Evolutionary conservation across 1,140 invertebrate genomes (phyloP).

Genomic region (Nebria ingens): DNA sequence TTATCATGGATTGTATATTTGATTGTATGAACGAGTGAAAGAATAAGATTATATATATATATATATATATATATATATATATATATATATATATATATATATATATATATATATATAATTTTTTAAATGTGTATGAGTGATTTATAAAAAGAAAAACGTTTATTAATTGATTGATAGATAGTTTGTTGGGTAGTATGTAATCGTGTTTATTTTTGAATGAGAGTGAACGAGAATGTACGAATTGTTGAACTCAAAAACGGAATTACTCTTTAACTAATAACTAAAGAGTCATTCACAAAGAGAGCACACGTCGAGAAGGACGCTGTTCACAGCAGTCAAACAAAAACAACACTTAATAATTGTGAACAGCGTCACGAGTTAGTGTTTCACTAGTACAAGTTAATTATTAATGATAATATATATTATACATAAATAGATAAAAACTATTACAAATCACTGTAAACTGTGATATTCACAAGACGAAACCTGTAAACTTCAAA

Average conservation of each 20-base stretch:
- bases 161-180: neutral
- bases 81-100: neutral
- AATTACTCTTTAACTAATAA: no score
- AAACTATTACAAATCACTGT: neutral
- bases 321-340: neutral
- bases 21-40: no score
- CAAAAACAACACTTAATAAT: neutral
- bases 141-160: neutral
- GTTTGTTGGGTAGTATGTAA: no score
- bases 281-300: no score
- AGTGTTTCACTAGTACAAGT: slow-evolving; percentile 6
- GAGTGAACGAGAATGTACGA: neutral
- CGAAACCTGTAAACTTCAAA: slow-evolving; percentile 7
- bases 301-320: neutral
- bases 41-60: slow-evolving; percentile 1
- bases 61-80: slow-evolving; percentile 1
- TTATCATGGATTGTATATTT: no score
- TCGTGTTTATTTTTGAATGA: neutral
- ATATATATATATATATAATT: no score
- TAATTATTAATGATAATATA: neutral
- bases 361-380: neutral
- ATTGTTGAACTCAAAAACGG: no score
- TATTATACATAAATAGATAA: neutral
- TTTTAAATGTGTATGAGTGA: no score
- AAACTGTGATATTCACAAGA: slow-evolving; percentile 8